Evolutionary conservation across 2,888 invertebrate species (phyloP).

Genomic region (Athrips mouffetella): DNA sequence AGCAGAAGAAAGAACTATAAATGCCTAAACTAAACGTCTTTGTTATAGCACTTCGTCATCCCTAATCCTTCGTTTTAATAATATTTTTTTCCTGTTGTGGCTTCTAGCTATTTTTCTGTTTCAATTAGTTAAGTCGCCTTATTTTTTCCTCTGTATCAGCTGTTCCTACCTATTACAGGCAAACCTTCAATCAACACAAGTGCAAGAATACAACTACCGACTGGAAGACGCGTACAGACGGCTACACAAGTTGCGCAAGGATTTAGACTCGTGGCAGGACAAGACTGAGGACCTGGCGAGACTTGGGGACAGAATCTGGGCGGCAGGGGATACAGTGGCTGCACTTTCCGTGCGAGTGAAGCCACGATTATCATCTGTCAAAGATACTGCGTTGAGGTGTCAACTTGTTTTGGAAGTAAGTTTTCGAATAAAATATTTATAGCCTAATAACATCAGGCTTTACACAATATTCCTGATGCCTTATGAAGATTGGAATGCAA

Average conservation of each 20-base stretch:
- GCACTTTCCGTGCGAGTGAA: conserved; percentile 69
- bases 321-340: conserved; percentile 66
- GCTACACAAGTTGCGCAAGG: conserved; percentile 38
- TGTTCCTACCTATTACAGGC: conserved; percentile 50
- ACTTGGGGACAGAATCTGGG: conserved; percentile 66
- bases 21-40: background rate
- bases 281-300: conserved; percentile 65
- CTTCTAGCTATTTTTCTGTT: too few species aligned
- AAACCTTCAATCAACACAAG: conserved; percentile 61
- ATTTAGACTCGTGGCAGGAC: conserved; percentile 52
- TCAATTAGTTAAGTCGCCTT: too few species aligned
- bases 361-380: conserved; percentile 43
- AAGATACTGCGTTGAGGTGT: conserved; percentile 52
- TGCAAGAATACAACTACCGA: conserved; percentile 61
- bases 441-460: too few species aligned
- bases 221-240: conserved; percentile 48
- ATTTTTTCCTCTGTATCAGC: too few species aligned
- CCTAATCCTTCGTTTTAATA: too few species aligned
- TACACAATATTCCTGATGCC: too few species aligned
- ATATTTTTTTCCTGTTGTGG: too few species aligned
- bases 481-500: too few species aligned
- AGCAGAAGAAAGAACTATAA: background rate
- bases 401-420: conserved; percentile 55
- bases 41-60: too few species aligned
- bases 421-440: background rate